Base-by-base conservation (phyloP, 2,888 invertebrate genomes). In the Oligia fasciuncula region DNA sequence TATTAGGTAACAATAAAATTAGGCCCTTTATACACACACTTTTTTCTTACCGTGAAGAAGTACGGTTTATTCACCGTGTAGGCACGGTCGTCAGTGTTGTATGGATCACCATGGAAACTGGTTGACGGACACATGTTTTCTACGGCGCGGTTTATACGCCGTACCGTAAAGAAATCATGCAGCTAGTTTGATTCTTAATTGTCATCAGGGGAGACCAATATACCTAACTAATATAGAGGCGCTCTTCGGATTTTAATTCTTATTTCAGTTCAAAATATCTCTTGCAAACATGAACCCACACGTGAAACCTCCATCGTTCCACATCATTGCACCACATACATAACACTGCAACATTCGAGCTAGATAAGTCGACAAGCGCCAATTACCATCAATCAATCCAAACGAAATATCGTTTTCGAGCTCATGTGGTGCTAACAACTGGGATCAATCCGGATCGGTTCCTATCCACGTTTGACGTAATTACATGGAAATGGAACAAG, bases 391-490 rank as follows among this genome's bases (percentile, higher is more conserved):
- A 54, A 80, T 74, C 79, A 74, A 63, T 29, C 76, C 49, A 75
- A 81, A 83, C 85, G 70, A 81, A 87, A 84, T 85, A 88, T 87
- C 72, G 83, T 71, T 85, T 79, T 51, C 80, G 23, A 74, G 73
- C 84, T 80, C 78, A 77, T 79, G 65, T 81, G 67, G 69, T 77
- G 80, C 35, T 76, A 81, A 85, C 84, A 79, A 86, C 74, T 60
- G 66, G 81, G 85, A 84, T 88, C 83, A 80, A 80, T 85, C 85
- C 43, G 46, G 67, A 51, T 81, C 46, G 62, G 14, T 62, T 51
- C 29, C 49, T 83, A 81, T 74, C 69, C 79, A 69, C 70, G 71
- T 62, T 80, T 75, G 54, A 76, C 57, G 72, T 85, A 77, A 87
- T 87, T 76, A 84, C 84, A 76, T 77, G 78, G 79, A 76, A 74